Percentiles rank a stretch among this genome's conserved stretches.
Conservation (phyloP, 2,113 vertebrate genomes). For the Cyphomyrus discorhynchus region DNA sequence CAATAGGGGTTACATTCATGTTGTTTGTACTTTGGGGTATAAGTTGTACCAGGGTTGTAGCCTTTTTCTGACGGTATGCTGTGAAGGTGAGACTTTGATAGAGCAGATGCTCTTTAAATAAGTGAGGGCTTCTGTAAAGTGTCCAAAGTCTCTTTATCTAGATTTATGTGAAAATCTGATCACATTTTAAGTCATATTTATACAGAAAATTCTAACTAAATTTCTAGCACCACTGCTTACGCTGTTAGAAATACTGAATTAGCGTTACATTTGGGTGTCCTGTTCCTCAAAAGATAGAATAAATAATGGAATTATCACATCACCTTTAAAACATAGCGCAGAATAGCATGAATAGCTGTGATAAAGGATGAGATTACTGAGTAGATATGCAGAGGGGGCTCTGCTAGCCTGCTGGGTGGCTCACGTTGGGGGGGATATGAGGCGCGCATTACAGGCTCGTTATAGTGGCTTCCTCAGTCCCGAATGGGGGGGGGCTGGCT, state of each 20-base stretch:
- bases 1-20: too few species aligned
- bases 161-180: neutral
- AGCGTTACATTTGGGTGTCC: neutral
- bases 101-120: too few species aligned
- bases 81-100: too few species aligned
- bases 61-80: too few species aligned
- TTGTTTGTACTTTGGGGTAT: too few species aligned
- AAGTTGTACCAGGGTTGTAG: too few species aligned
- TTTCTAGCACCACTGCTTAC: neutral
- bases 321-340: neutral
- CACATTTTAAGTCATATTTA: neutral
- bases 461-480: neutral
- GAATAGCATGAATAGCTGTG: slow-evolving; percentile 8
- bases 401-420: neutral
- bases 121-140: too few species aligned
- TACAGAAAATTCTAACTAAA: neutral
- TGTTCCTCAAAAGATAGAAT: neutral
- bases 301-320: neutral
- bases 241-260: neutral
- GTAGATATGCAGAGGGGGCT: neutral
- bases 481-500: neutral
- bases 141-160: neutral
- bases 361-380: neutral
- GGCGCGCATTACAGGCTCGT: neutral
- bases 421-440: neutral